Conservation (phyloP, 1,140 invertebrate species). For the Lysiphlebus fabarum region DNA sequence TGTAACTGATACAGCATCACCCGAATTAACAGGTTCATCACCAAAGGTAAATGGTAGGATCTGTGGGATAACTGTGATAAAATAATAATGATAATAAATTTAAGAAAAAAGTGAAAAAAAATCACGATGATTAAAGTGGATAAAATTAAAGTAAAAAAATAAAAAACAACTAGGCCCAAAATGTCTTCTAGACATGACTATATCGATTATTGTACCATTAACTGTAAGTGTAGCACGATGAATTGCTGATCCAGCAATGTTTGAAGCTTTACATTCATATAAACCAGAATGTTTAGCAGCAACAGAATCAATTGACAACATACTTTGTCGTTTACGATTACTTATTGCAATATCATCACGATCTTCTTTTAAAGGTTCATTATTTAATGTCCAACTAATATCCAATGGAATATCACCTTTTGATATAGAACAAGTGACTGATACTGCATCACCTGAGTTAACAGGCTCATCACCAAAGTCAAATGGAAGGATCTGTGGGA, state of each 20-base stretch:
- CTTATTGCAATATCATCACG: slow-evolving; percentile 61
- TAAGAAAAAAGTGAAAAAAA: neutral
- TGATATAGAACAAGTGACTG: slow-evolving; percentile 54
- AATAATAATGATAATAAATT: slow-evolving; percentile 2
- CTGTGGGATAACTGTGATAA: slow-evolving; percentile 59
- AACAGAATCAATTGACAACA: slow-evolving; percentile 71
- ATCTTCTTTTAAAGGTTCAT: slow-evolving; percentile 57
- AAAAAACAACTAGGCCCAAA: neutral
- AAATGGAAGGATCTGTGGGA: slow-evolving; percentile 62
- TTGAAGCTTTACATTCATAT: slow-evolving; percentile 76
- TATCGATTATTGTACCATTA: slow-evolving; percentile 59
- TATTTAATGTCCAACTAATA: slow-evolving; percentile 62
- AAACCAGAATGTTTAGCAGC: slow-evolving; percentile 70
- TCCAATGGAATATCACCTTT: slow-evolving; percentile 61
- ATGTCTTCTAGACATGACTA: too few species aligned
- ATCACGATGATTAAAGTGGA: too few species aligned
- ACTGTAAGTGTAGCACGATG: slow-evolving; percentile 66
- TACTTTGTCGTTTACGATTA: slow-evolving; percentile 67
- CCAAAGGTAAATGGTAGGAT: slow-evolving; percentile 68
- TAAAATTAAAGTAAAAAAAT: neutral
- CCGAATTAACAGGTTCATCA: slow-evolving; percentile 67
- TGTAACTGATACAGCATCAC: slow-evolving; percentile 67
- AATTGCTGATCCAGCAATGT: slow-evolving; percentile 65
- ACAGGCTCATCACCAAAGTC: slow-evolving; percentile 58
- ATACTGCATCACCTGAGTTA: slow-evolving; percentile 55